phyloP scores from a whole-genome alignment of 1,140 invertebrate species.

The Eumeta japonica region DNA sequence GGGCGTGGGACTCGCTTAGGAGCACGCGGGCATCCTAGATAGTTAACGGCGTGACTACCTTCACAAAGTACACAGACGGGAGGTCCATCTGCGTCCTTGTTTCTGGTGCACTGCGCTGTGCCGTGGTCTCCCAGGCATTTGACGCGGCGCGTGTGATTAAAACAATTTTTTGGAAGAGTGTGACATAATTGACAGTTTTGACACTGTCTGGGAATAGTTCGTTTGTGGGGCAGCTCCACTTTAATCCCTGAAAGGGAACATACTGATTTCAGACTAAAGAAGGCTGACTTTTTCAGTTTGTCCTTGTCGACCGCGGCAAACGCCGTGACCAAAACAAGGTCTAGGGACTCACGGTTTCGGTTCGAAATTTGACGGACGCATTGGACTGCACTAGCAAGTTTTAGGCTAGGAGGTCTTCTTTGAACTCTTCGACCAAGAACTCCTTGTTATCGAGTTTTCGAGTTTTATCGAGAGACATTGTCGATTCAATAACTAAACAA shows the following conservation, averaged over 20 bases:
- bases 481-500: too few species aligned
- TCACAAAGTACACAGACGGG: background rate
- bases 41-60: background rate
- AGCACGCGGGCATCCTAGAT: background rate
- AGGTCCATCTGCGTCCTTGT: background rate
- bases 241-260: slow-evolving; percentile 1
- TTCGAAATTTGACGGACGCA: too few species aligned
- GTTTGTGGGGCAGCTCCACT: background rate
- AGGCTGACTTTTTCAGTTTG: slow-evolving; percentile 3
- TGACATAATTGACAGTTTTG: slow-evolving; percentile 25
- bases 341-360: background rate
- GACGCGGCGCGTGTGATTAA: too few species aligned
- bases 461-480: too few species aligned
- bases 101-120: slow-evolving; percentile 5
- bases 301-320: background rate
- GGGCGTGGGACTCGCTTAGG: background rate
- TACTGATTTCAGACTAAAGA: slow-evolving; percentile 1
- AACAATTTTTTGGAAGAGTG: slow-evolving; percentile 12
- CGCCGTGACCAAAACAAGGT: too few species aligned
- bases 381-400: too few species aligned
- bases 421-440: too few species aligned
- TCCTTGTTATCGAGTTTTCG: too few species aligned
- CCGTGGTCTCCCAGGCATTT: slow-evolving; percentile 12
- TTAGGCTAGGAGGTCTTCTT: too few species aligned
- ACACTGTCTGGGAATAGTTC: slow-evolving; percentile 12